Conservation (phyloP, 2,888 invertebrate species). For the Synergus gifuensis region DNA sequence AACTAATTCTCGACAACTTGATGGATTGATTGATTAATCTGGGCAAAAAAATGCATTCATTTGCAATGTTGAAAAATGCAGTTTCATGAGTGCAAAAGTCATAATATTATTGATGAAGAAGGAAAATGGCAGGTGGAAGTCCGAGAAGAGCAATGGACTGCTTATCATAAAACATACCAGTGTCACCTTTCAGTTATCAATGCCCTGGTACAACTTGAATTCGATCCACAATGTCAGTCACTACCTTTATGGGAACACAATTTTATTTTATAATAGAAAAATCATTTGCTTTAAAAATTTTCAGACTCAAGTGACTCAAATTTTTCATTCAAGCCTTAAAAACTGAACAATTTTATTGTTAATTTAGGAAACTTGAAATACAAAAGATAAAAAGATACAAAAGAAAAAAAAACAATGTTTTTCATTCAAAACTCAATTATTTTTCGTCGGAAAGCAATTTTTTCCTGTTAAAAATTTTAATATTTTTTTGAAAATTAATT, state of each 20-base stretch:
- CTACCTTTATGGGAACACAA: not conserved
- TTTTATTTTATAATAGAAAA: not conserved
- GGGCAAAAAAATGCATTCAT: not conserved
- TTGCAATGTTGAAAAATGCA: not conserved
- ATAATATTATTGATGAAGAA: conserved; percentile 38
- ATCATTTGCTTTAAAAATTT: not conserved
- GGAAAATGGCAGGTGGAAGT: conserved; percentile 31
- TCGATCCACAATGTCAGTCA: conserved; percentile 55
- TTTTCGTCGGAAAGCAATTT: too few species aligned
- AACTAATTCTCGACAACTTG: not conserved
- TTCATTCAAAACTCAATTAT: too few species aligned
- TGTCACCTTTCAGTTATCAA: conserved; percentile 74
- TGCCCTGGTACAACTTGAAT: conserved; percentile 67
- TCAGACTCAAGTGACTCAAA: not conserved
- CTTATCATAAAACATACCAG: conserved; percentile 70
- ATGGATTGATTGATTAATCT: not conserved
- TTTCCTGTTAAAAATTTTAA: too few species aligned
- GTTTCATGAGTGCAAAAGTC: not conserved
- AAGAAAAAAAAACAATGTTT: too few species aligned
- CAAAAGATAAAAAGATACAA: too few species aligned
- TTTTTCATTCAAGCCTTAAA: too few species aligned
- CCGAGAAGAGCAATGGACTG: conserved; percentile 42
- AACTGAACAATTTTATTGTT: too few species aligned
- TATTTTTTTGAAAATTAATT: too few species aligned
- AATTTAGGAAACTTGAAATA: too few species aligned